phyloP scores from a whole-genome alignment of 2,888 invertebrate genomes.

The Phengaris arion region DNA sequence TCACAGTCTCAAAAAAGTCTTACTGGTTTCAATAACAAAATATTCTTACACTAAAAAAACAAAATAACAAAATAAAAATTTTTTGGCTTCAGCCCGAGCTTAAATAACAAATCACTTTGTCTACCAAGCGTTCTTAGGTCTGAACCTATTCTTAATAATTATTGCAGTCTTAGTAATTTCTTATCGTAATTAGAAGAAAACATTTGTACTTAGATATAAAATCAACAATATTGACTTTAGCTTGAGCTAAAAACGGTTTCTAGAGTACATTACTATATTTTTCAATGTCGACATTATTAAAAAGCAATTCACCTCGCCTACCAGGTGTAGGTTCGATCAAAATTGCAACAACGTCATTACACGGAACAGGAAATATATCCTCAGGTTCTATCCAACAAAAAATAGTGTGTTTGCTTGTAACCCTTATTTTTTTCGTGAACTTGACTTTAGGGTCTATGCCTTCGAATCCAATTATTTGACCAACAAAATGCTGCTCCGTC shows the following conservation, averaged over 20 bases:
- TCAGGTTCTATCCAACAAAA: slow-evolving; percentile 23
- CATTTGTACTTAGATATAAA: neutral
- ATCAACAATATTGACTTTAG: neutral
- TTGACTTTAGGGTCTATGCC: slow-evolving; percentile 18
- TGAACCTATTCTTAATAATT: too few relatives aligned
- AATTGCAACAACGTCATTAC: slow-evolving; percentile 22
- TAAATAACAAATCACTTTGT: too few relatives aligned
- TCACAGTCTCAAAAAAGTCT: too few relatives aligned
- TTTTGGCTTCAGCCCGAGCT: too few relatives aligned
- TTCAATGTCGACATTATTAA: neutral
- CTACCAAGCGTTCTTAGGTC: too few relatives aligned
- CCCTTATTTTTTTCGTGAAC: slow-evolving; percentile 12
- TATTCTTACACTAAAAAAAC: too few relatives aligned
- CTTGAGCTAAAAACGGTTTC: neutral
- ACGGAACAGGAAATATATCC: slow-evolving; percentile 21
- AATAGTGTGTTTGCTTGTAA: slow-evolving; percentile 8
- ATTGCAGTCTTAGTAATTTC: too few relatives aligned
- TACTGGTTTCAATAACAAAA: too few relatives aligned
- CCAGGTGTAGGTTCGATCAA: slow-evolving; percentile 25
- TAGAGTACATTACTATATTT: neutral
- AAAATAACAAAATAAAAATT: too few relatives aligned
- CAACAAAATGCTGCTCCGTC: slow-evolving; percentile 11
- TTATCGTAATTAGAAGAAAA: too few relatives aligned
- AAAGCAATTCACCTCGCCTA: slow-evolving; percentile 25
- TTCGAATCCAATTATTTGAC: slow-evolving; percentile 15